Conservation (phyloP, 2,888 invertebrate species). For the Proisotoma minuta region DNA sequence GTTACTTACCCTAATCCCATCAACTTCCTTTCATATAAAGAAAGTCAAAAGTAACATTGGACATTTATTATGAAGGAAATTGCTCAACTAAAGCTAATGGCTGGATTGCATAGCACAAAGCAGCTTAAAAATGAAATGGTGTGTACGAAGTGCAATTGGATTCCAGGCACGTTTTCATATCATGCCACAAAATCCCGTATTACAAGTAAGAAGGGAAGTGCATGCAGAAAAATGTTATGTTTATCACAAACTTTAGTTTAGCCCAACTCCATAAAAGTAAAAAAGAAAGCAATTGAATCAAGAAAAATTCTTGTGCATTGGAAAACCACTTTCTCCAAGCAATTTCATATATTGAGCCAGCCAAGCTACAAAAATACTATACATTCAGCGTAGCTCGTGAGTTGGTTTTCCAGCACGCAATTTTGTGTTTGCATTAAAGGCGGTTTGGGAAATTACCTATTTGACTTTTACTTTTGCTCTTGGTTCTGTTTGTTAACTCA, state of each 20-base stretch:
- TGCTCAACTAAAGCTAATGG: neutral
- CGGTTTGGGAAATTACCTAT: slow-evolving; percentile 34
- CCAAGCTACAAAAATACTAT: too few relatives aligned
- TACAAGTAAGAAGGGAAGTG: neutral
- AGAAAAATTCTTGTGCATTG: too few relatives aligned
- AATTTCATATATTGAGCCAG: too few relatives aligned
- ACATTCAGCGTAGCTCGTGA: too few relatives aligned
- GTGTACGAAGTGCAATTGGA: too few relatives aligned
- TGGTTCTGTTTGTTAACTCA: too few relatives aligned
- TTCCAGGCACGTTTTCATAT: too few relatives aligned
- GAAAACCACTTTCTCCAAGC: too few relatives aligned
- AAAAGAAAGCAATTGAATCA: slow-evolving; percentile 8
- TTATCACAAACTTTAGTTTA: too few relatives aligned
- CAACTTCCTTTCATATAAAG: neutral
- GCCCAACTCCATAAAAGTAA: too few relatives aligned
- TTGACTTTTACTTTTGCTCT: slow-evolving; percentile 20
- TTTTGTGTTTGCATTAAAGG: slow-evolving; percentile 34
- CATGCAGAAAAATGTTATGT: neutral
- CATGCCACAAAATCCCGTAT: neutral
- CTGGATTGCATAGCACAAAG: neutral
- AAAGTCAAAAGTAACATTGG: slow-evolving; percentile 1
- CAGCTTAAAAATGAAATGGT: neutral
- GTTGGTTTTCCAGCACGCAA: slow-evolving; percentile 28
- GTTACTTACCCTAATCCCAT: neutral
- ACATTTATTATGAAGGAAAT: slow-evolving; percentile 12